Conservation (phyloP, 2,113 vertebrate species). For the Sapajus apella region DNA sequence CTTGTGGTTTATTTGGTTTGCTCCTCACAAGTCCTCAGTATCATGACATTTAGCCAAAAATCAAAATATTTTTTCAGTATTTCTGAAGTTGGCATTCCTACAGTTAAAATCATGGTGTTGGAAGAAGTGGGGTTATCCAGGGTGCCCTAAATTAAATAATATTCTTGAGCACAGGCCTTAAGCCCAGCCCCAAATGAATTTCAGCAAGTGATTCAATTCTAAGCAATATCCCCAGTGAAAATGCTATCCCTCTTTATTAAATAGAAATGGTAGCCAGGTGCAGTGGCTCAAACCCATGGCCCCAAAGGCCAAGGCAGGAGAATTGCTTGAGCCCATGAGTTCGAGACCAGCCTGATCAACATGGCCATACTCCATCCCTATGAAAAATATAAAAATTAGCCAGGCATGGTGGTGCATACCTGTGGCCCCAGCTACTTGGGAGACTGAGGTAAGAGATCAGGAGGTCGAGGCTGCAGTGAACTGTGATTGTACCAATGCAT, state of each 20-base stretch:
- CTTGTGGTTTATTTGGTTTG: not conserved
- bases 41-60: not conserved
- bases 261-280: too few species aligned
- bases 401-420: too few species aligned
- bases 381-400: too few species aligned
- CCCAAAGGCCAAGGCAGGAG: too few species aligned
- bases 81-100: not conserved
- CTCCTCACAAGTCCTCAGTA: not conserved
- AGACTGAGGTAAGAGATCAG: too few species aligned
- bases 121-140: not conserved
- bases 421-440: too few species aligned
- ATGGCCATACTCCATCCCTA: too few species aligned
- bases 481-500: too few species aligned
- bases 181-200: not conserved
- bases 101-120: not conserved
- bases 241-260: fast-evolving
- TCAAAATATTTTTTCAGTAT: not conserved
- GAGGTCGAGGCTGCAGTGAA: too few species aligned
- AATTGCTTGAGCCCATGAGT: too few species aligned
- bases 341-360: too few species aligned
- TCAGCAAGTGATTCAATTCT: not conserved
- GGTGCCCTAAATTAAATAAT: not conserved
- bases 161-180: not conserved
- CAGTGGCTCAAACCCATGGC: too few species aligned
- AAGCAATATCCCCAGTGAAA: not conserved